phyloP scores from a whole-genome alignment of 1,140 invertebrate species.

The Pseudomyrmex pallidus region DNA sequence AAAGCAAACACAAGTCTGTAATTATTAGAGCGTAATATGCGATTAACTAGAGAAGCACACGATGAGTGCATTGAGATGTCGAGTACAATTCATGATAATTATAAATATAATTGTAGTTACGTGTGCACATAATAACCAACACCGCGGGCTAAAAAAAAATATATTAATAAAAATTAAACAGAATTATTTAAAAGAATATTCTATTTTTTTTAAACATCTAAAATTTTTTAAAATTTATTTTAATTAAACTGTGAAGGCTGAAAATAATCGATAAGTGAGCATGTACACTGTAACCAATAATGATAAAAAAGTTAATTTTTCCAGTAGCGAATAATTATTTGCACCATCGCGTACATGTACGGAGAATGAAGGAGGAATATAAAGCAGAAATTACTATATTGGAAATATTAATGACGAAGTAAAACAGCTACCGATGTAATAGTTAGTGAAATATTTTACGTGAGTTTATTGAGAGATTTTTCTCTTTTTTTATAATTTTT shows the following conservation, averaged over 20 bases:
- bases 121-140: not conserved
- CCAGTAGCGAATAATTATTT: not conserved
- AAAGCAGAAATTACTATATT: not conserved
- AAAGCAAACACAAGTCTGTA: constrained; percentile 2
- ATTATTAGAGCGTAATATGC: constrained; percentile 32
- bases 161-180: not conserved
- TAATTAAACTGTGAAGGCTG: not conserved
- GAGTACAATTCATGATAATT: not conserved
- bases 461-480: not conserved
- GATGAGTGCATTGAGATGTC: not conserved
- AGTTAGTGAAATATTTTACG: not conserved
- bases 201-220: too few relatives aligned
- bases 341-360: not conserved
- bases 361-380: not conserved
- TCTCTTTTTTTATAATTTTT: constrained; percentile 6
- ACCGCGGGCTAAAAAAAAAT: not conserved
- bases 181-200: not conserved
- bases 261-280: constrained; percentile 5
- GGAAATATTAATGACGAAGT: too few relatives aligned
- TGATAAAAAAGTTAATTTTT: constrained; percentile 1
- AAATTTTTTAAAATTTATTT: not conserved
- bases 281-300: not conserved
- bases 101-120: not conserved
- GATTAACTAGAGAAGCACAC: not conserved
- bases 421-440: not conserved